A percentile compares a stretch with the other conserved stretches of the same genome.
phyloP scores from a whole-genome alignment of 2,113 vertebrate species.

The Amia ocellicauda region DNA sequence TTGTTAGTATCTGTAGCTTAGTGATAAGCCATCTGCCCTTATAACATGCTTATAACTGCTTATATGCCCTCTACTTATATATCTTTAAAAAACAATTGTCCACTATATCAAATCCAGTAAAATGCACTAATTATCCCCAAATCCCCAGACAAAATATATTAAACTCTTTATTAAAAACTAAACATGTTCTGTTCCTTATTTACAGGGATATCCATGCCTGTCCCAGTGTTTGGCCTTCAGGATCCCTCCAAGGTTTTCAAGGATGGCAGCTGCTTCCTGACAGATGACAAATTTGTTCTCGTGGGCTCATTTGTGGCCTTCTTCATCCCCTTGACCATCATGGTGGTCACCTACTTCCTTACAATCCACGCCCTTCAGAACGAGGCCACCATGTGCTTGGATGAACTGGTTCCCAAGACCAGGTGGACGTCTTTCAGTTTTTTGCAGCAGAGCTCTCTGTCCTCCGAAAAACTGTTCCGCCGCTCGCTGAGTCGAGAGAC shows the following conservation, averaged over 20 bases:
- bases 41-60: no score
- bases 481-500: conserved; percentile 74
- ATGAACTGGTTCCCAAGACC: conserved; percentile 75
- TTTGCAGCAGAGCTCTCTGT: conserved; percentile 80
- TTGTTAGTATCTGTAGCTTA: no score
- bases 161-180: no score
- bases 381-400: conserved; percentile 82
- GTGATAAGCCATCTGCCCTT: no score
- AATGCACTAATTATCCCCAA: no score
- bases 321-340: conserved; percentile 91
- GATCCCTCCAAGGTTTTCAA: conserved; percentile 89
- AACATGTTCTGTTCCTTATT: conserved; percentile 26
- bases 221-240: conserved; percentile 85
- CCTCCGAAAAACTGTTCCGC: conserved; percentile 84
- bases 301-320: conserved; percentile 92
- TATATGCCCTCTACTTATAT: no score
- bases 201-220: conserved; percentile 88
- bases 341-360: conserved; percentile 93
- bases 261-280: conserved; percentile 80
- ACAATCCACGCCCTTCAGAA: conserved; percentile 87
- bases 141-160: no score
- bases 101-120: no score
- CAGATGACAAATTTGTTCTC: conserved; percentile 84
- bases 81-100: no score
- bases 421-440: conserved; percentile 82